Percentiles rank a stretch among this genome's conserved stretches.
These are phyloP conservation scores for Homalodisca vitripennis DNA, from an alignment of 1,140 invertebrate species.

Conservation along the genomic window DNA sequence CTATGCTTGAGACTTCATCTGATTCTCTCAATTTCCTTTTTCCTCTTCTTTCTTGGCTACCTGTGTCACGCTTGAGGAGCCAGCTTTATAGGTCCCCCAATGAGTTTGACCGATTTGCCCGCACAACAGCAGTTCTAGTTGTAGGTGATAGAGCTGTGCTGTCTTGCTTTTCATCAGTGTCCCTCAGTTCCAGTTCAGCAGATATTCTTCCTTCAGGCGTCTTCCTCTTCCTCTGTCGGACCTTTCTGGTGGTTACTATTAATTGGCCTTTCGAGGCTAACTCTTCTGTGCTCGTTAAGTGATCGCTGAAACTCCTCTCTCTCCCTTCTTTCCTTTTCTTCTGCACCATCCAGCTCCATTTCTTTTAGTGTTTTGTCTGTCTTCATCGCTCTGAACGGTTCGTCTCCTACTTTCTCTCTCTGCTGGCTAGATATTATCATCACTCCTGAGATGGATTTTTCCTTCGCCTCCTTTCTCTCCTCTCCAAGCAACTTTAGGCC, in stretches of 20 bases:
- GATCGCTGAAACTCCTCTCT: not conserved
- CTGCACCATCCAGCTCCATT: not conserved
- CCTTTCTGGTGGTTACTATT: not conserved
- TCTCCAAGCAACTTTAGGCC: not conserved
- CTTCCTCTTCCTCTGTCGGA: not conserved
- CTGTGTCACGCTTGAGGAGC: not conserved
- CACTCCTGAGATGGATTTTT: not conserved
- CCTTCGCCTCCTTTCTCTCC: not conserved
- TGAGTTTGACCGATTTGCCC: not conserved
- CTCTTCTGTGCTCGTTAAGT: not conserved
- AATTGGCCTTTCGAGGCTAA: not conserved
- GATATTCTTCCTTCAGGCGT: not conserved
- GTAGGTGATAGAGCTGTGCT: not conserved
- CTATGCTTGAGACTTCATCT: not conserved
- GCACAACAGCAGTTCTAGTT: not conserved
- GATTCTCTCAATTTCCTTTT: not conserved
- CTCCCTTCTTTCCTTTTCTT: not conserved
- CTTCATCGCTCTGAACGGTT: not conserved
- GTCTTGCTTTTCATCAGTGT: not conserved
- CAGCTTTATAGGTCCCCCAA: not conserved
- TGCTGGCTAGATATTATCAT: not conserved
- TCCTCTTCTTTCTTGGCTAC: not conserved
- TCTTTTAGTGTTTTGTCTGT: not conserved
- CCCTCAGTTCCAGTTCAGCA: not conserved
- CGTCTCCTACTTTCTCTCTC: not conserved